phyloP scores from a whole-genome alignment of 1,140 invertebrate genomes.

The Laupala kohalensis region DNA sequence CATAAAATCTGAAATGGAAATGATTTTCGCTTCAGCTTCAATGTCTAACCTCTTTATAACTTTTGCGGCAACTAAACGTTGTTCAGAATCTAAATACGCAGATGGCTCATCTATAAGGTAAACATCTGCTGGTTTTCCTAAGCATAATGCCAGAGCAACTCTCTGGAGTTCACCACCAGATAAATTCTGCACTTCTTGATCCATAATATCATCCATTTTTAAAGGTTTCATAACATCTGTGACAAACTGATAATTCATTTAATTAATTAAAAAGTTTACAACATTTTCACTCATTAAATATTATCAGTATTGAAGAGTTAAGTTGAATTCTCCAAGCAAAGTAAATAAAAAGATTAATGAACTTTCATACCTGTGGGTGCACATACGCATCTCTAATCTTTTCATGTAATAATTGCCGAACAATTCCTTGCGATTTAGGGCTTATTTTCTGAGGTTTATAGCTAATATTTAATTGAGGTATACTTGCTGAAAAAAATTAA shows the following conservation, averaged over 20 bases:
- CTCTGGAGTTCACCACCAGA: slow-evolving; percentile 99
- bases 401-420: slow-evolving; percentile 82
- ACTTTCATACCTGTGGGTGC: slow-evolving; percentile 64
- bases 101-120: slow-evolving; percentile 99
- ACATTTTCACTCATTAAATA: too few relatives aligned
- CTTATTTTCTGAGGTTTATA: slow-evolving; percentile 99
- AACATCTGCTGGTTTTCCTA: slow-evolving; percentile 97
- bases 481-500: slow-evolving; percentile 38
- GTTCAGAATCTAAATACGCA: slow-evolving; percentile 98
- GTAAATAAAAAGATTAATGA: not conserved
- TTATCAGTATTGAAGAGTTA: not conserved
- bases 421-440: slow-evolving; percentile 89
- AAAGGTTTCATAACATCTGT: slow-evolving; percentile 99
- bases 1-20: not conserved
- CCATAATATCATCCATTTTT: slow-evolving; percentile 95
- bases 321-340: not conserved
- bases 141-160: slow-evolving; percentile 87
- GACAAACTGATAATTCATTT: slow-evolving; percentile 55
- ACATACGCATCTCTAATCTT: slow-evolving; percentile 94
- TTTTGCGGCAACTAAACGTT: slow-evolving; percentile 98
- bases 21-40: not conserved
- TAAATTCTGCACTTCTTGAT: slow-evolving; percentile 96
- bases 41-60: slow-evolving; percentile 79
- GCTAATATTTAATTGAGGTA: slow-evolving; percentile 92
- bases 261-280: slow-evolving; percentile 2